Base-by-base conservation (phyloP, 1,140 invertebrate genomes). In the Dendrolimus kikuchii region DNA sequence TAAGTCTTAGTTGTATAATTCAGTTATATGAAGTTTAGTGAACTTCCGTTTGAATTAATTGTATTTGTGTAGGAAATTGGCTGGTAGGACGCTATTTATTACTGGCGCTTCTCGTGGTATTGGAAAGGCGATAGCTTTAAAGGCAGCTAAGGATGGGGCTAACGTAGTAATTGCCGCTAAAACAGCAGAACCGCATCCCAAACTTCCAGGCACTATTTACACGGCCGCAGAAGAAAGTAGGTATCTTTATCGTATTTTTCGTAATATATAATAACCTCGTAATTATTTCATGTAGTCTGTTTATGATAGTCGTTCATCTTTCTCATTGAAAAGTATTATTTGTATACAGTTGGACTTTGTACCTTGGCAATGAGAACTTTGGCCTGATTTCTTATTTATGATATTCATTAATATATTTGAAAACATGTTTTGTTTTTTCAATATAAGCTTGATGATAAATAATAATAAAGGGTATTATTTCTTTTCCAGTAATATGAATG, bases 171-270 rank as follows among this genome's bases (percentile, higher is more conserved):
- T 99, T 64, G 97, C 96, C 53, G 97, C 97, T 0, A 99, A 99
- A 90, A 99, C 97, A n/a, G 95, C 94, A 0, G 92, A 96, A 67
- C 92, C 96, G 2, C 97, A 99, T 92, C 96, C 98, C 5, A 99
- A 99, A 88, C 84, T 99, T 47, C 95, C 96, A n/a, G 98, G 98
- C 57, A 99, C 98, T 9, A 99, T 99, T 81, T 99, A 96, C 83
- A 93, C 96, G 5, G 96, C 98, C 49, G 98, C 97, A 6, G 92
- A 98, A 90, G 98, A 99, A 92, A 93, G 97, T 95, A 90, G 86
- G 80, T 88, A 39, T n/a, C n/a, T 8, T 8, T 7, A 5, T 8
- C n/a, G n/a, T 5, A 5, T 3, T 52, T 42, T 39, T 49, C 9
- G 36, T 49, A 23, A 23, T 23, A 23, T 45, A n/a, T 45, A 45